phyloP scores from a whole-genome alignment of 2,113 vertebrate species.

The Alethe diademata region DNA sequence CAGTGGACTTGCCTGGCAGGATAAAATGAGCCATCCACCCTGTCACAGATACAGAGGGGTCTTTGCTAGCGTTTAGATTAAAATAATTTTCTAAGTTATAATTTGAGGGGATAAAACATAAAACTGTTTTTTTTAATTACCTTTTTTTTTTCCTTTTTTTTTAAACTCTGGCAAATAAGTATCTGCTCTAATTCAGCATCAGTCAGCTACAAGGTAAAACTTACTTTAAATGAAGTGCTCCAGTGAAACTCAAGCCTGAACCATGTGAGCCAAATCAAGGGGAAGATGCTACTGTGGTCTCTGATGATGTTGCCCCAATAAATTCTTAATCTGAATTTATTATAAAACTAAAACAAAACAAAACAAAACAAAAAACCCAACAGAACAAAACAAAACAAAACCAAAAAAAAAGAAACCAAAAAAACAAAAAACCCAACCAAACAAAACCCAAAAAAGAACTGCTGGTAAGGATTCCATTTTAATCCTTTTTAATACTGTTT shows the following conservation, averaged over 20 bases:
- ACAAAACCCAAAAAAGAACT: constrained; percentile 72
- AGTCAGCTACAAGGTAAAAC: constrained; percentile 72
- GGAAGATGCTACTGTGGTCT: constrained; percentile 68
- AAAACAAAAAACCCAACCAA: constrained; percentile 49
- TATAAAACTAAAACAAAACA: constrained; percentile 46
- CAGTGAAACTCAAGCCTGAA: constrained; percentile 76
- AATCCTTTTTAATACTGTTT: constrained; percentile 76
- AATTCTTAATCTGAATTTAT: constrained; percentile 70
- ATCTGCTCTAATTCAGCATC: constrained; percentile 70
- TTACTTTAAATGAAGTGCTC: constrained; percentile 71
- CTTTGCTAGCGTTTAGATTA: constrained; percentile 77
- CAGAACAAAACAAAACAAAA: constrained; percentile 37
- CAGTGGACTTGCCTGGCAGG: constrained; percentile 56
- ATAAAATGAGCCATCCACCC: constrained; percentile 66
- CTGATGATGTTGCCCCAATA: constrained; percentile 71
- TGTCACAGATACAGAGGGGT: constrained; percentile 47
- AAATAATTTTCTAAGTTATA: constrained; percentile 62
- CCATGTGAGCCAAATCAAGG: constrained; percentile 72
- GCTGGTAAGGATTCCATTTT: constrained; percentile 81
- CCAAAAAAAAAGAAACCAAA: constrained; percentile 3
- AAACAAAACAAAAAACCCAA: background rate
- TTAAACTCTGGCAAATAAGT: constrained; percentile 65
- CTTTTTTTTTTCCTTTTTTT: background rate
- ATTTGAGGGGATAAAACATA: constrained; percentile 69
- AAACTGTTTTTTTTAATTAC: constrained; percentile 58